Conservation (phyloP, 1,140 invertebrate species). For the Adoxophyes honmai region DNA sequence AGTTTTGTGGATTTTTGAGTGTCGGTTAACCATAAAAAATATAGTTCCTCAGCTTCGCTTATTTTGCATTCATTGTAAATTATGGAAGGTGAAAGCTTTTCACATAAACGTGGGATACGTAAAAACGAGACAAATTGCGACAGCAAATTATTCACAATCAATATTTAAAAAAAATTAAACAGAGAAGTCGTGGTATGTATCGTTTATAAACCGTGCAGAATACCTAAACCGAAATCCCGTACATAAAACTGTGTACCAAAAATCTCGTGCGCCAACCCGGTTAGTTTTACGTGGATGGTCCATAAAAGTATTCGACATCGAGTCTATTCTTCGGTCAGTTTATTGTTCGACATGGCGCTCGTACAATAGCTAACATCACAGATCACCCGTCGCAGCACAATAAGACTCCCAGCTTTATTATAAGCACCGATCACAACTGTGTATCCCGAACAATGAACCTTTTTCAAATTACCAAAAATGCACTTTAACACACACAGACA, state of each 20-base stretch:
- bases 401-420: conserved; percentile 59
- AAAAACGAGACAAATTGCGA: too few species aligned
- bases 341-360: conserved; percentile 57
- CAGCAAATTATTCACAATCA: too few species aligned
- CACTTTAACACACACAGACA: conserved; percentile 21
- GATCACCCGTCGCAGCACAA: conserved; percentile 53
- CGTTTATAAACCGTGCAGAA: too few species aligned
- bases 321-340: conserved; percentile 58
- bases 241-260: too few species aligned
- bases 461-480: conserved; percentile 25
- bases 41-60: too few species aligned
- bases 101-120: too few species aligned
- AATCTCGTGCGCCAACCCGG: background rate
- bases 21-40: too few species aligned
- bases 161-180: too few species aligned
- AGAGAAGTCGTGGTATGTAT: too few species aligned
- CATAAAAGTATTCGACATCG: conserved; percentile 59
- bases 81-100: too few species aligned
- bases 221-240: too few species aligned
- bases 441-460: conserved; percentile 43
- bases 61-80: too few species aligned
- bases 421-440: conserved; percentile 41
- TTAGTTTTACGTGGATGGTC: conserved; percentile 28
- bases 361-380: conserved; percentile 58
- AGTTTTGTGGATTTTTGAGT: conserved; percentile 20